Percentiles rank a stretch among this genome's conserved stretches.
Evolutionary conservation across 1,140 invertebrate genomes (phyloP).

Genomic region (Atta texana): DNA sequence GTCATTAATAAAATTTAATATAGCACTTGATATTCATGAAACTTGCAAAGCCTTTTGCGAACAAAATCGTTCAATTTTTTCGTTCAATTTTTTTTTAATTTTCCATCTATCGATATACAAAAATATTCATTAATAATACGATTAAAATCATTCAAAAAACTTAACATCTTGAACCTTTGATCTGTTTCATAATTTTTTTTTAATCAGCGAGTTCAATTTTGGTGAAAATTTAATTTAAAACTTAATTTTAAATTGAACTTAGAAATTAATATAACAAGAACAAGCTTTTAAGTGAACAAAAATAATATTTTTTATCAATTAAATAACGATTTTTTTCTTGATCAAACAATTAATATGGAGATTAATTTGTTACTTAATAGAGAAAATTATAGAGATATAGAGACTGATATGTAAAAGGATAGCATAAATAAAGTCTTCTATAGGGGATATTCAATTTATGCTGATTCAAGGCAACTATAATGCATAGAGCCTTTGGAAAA

Average conservation of each 20-base stretch:
- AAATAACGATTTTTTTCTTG: neutral
- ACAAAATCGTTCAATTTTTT: neutral
- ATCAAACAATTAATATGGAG: neutral
- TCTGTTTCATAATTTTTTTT: neutral
- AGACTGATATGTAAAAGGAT: neutral
- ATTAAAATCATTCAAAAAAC: neutral
- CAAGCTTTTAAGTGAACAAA: neutral
- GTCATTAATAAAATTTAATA: neutral
- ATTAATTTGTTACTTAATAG: conserved; percentile 1
- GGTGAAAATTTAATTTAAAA: neutral
- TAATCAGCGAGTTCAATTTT: neutral
- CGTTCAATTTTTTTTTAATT: neutral
- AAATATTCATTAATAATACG: neutral
- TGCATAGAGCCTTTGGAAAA: no score
- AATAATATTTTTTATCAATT: neutral
- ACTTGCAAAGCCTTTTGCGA: neutral
- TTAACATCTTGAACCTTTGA: neutral
- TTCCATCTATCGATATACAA: neutral
- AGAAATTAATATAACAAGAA: neutral
- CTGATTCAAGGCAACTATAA: no score
- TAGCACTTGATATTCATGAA: neutral
- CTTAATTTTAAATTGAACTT: neutral
- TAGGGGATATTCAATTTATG: no score
- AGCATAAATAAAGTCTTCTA: neutral
- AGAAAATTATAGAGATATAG: neutral